These are phyloP conservation scores for Macrosoma leucophasiata DNA, from an alignment of 2,888 invertebrate genomes.

Conservation along the genomic window DNA sequence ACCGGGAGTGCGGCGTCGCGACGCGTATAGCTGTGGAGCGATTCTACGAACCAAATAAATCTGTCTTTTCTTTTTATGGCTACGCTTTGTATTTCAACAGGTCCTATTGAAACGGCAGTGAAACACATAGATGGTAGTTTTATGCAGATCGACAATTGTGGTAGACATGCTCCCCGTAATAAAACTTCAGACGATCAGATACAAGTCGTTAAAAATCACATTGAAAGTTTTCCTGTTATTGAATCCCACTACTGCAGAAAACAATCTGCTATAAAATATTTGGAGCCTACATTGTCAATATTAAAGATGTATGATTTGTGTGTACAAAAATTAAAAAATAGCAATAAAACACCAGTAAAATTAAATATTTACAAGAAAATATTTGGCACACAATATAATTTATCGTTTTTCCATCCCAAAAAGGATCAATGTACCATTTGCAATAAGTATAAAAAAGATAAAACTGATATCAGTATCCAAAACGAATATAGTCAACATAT, in stretches of 20 bases:
- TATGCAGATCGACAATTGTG: background rate
- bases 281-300: background rate
- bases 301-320: background rate
- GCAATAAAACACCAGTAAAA: background rate
- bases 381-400: constrained; percentile 5
- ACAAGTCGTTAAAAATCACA: background rate
- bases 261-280: background rate
- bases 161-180: background rate
- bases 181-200: constrained; percentile 38
- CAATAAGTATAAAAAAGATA: background rate
- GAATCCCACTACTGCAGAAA: background rate
- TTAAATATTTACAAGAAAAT: background rate
- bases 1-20: no score
- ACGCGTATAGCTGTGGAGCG: no score
- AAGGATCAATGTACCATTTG: constrained; percentile 1
- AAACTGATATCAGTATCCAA: background rate
- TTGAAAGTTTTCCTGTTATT: background rate
- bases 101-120: no score
- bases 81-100: no score
- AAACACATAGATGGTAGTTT: no score
- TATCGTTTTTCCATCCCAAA: constrained; percentile 4
- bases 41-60: no score
- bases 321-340: background rate
- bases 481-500: constrained; percentile 1
- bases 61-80: no score